These are phyloP conservation scores for Rhagoletis zephyria DNA, from an alignment of 1,140 invertebrate species.

Conservation along the genomic window DNA sequence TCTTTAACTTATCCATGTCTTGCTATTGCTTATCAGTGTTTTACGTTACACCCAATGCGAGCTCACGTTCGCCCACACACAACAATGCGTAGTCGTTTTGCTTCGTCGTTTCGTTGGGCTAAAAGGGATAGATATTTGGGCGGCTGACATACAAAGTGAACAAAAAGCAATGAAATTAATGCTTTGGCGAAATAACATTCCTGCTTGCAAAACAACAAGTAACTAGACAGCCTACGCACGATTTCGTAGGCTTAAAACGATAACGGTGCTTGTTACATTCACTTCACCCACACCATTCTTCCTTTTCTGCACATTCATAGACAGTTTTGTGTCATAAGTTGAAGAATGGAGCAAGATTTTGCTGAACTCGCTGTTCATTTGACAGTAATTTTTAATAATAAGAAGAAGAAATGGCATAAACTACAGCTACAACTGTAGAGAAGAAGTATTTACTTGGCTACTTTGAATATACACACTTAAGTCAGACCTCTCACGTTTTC, in stretches of 20 bases:
- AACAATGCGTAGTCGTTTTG: background rate
- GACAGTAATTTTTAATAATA: too few relatives aligned
- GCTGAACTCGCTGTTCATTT: too few relatives aligned
- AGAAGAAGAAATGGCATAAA: too few relatives aligned
- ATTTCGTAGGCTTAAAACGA: background rate
- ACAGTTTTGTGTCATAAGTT: too few relatives aligned
- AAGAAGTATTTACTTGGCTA: too few relatives aligned
- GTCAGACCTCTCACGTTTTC: too few relatives aligned
- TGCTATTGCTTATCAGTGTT: slow-evolving; percentile 5
- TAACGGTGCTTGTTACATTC: background rate
- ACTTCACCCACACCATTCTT: background rate
- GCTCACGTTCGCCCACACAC: background rate
- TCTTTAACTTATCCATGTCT: background rate
- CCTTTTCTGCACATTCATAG: too few relatives aligned
- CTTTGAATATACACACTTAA: too few relatives aligned
- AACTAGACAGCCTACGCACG: background rate
- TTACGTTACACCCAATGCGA: background rate
- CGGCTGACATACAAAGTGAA: background rate
- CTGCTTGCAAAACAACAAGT: background rate
- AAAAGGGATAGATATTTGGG: background rate
- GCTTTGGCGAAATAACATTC: background rate
- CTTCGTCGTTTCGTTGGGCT: background rate
- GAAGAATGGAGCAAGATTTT: too few relatives aligned
- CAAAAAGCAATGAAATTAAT: background rate
- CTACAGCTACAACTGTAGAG: too few relatives aligned